Base-by-base conservation (phyloP, 1,140 invertebrate genomes). In the Drosophila lacteicornis region DNA sequence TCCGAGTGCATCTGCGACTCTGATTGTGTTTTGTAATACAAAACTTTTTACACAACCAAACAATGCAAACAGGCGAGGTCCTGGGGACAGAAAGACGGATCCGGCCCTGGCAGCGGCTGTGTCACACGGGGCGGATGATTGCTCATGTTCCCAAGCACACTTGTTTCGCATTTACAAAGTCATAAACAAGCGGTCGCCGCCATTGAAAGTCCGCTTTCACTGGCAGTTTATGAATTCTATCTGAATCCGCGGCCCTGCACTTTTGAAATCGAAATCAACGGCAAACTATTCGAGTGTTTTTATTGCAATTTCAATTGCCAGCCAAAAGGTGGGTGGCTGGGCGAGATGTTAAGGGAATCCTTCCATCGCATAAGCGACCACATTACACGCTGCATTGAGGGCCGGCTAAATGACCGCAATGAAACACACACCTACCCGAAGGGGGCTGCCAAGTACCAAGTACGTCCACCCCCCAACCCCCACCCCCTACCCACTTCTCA, bases 371-470 rank as follows among this genome's bases (percentile, higher is more conserved):
- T 90, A 88, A 90, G 85, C 81, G 85, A 75, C 85, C 85, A 50
- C 85, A 88, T 88, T 90, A 84, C 85, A 90, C 78, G 85, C 85
- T 90, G 85, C 85, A 88, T 90, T 88, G 81, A 90, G 81, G 81
- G 79, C 65, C 74, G 75, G 85, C 85, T 84, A 88, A 88, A 88
- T 88, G 85, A 88, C 85, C 85, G 67, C 85, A 88, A 85, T 80
- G 62, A 90, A 80, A 80, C 78, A 55, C 84, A 81, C 85, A 88
- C 84, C 85, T 76, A 59, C 47, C 66, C 66, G 46, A 63, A 47
- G 17, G 25, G 19, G 17, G 51, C 22, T 56, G 57, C 78, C 73
- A 68, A 53, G 46, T 42, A 61, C 42, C 30, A 8, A 33, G 30
- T 33, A 33, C 30, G 8, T 33, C 33, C 40, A 25, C 45, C 25